Evolutionary conservation across 2,888 invertebrate genomes (phyloP).

Genomic region (Dione juno): DNA sequence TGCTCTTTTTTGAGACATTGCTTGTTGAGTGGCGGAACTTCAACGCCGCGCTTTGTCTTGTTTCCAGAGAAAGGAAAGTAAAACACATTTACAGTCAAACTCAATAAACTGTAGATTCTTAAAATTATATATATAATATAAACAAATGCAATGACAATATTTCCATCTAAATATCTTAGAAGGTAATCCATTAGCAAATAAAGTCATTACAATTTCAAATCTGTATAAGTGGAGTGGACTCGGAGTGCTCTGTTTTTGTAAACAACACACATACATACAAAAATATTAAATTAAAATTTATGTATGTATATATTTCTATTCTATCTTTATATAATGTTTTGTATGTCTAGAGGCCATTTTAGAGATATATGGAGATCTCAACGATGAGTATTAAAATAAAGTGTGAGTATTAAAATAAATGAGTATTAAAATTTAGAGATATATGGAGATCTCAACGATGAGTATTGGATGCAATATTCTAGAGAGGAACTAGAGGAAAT

Average conservation of each 20-base stretch:
- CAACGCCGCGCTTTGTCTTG: neutral
- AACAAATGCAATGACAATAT: neutral
- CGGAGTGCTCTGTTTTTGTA: conserved; percentile 4
- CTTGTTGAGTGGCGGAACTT: neutral
- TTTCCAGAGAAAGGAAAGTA: no score
- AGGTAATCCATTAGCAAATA: conserved; percentile 22
- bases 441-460: no score
- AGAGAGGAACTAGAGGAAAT: no score
- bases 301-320: neutral
- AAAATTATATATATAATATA: neutral
- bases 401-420: no score
- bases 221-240: conserved; percentile 4
- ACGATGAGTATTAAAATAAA: no score
- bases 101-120: neutral
- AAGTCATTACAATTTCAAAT: conserved; percentile 27
- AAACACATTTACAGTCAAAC: no score
- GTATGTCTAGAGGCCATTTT: no score
- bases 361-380: no score
- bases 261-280: conserved; percentile 8
- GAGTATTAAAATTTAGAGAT: no score
- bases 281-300: conserved; percentile 3
- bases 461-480: no score
- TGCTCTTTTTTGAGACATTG: no score
- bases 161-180: neutral
- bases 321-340: neutral